A percentile compares a stretch with the other conserved stretches of the same genome.
Conservation (phyloP, 2,888 invertebrate species). For the Brachyptera risi region DNA sequence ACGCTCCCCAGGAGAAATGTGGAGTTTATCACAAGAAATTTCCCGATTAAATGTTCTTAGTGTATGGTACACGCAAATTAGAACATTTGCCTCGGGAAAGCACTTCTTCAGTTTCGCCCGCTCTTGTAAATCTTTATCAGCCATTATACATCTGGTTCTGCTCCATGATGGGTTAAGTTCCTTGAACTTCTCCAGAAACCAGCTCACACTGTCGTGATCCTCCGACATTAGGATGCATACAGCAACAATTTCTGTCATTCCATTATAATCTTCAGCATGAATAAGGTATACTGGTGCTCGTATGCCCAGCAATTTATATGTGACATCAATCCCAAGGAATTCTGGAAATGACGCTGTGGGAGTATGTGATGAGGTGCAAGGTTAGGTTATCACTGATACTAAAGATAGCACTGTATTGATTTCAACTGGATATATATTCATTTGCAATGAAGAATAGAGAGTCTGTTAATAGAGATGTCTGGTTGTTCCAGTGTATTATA, state of each 20-base stretch:
- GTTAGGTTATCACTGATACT: no score
- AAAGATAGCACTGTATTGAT: no score
- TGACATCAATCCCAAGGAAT: slow-evolving; percentile 32
- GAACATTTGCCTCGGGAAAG: slow-evolving; percentile 31
- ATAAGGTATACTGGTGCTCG: slow-evolving; percentile 31
- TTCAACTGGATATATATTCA: no score
- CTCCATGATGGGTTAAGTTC: slow-evolving; percentile 27
- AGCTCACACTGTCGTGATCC: slow-evolving; percentile 28
- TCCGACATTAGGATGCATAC: slow-evolving; percentile 29
- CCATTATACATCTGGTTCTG: slow-evolving; percentile 31
- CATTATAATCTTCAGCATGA: slow-evolving; percentile 32
- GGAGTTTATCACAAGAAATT: slow-evolving; percentile 30
- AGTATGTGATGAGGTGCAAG: no score
- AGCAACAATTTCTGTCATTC: slow-evolving; percentile 30
- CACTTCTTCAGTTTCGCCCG: slow-evolving; percentile 25
- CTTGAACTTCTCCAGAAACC: slow-evolving; percentile 30
- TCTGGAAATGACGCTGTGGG: slow-evolving; percentile 33
- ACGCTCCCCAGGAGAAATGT: slow-evolving; percentile 27
- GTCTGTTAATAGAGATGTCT: no score
- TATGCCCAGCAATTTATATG: slow-evolving; percentile 31
- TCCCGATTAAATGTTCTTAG: slow-evolving; percentile 32
- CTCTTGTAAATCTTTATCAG: slow-evolving; percentile 34
- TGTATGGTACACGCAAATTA: slow-evolving; percentile 32
- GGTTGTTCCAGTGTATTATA: no score
- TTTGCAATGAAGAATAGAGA: no score